Percentiles rank a stretch among this genome's conserved stretches.
Conservation (phyloP, 53 echinoderm and acorn worm genomes). For the Luidia sarsii region DNA sequence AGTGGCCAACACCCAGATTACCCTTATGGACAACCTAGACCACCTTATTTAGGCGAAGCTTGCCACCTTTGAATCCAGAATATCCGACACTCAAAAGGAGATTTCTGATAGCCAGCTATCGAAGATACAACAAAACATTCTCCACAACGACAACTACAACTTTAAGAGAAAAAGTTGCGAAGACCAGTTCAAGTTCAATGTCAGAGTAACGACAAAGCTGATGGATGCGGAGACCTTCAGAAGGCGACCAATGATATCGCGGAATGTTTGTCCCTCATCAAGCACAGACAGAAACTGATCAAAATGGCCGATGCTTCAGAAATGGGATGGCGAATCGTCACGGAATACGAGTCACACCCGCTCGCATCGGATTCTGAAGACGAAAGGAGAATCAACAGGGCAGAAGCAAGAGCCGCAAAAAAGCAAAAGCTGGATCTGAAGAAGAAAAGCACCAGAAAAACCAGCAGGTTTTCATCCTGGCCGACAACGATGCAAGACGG, state of each 20-base stretch:
- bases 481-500: not conserved
- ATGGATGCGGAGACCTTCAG: not conserved
- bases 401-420: slow-evolving; percentile 6
- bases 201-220: not conserved
- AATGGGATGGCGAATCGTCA: not conserved
- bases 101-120: not conserved
- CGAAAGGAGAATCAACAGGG: not conserved
- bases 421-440: not conserved
- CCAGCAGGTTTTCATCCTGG: not conserved
- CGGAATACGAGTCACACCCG: slow-evolving; percentile 2
- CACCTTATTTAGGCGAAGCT: not conserved
- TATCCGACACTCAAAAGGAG: not conserved
- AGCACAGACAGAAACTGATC: slow-evolving; percentile 6
- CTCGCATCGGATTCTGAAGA: not conserved
- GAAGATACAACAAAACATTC: slow-evolving; percentile 2
- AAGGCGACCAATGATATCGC: slow-evolving; percentile 13
- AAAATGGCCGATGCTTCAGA: slow-evolving; percentile 8
- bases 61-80: not conserved
- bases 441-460: no score
- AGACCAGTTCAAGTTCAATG: slow-evolving; percentile 7
- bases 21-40: slow-evolving; percentile 9
- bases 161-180: slow-evolving; percentile 19
- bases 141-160: not conserved
- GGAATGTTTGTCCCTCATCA: not conserved
- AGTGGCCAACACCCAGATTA: not conserved